Percentiles rank a stretch among this genome's conserved stretches.
phyloP scores from a whole-genome alignment of 2,888 invertebrate species.

The Cloeon dipterum region DNA sequence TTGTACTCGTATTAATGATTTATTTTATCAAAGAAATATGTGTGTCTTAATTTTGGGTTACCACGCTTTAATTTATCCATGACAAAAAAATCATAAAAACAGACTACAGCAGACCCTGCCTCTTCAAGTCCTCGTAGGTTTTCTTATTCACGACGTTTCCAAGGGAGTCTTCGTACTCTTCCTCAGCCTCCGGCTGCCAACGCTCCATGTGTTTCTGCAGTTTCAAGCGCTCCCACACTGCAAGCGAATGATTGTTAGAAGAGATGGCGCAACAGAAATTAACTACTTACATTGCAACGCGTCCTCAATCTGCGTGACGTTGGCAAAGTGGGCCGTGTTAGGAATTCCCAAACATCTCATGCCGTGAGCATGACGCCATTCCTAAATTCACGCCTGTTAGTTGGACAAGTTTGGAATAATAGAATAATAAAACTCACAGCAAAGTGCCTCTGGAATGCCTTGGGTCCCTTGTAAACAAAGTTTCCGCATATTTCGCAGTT shows the following conservation, averaged over 20 bases:
- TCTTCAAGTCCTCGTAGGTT: slow-evolving; percentile 93
- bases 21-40: too few species aligned
- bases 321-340: slow-evolving; percentile 99
- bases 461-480: slow-evolving; percentile 94
- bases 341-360: slow-evolving; percentile 98
- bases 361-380: slow-evolving; percentile 54
- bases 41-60: too few species aligned
- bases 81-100: too few species aligned
- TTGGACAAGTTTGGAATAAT: neutral
- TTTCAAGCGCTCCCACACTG: slow-evolving; percentile 95
- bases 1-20: too few species aligned
- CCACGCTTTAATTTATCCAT: too few species aligned
- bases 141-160: slow-evolving; percentile 98
- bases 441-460: slow-evolving; percentile 98
- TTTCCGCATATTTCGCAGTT: slow-evolving; percentile 99
- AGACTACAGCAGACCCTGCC: slow-evolving; percentile 76
- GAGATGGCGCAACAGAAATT: slow-evolving; percentile 5
- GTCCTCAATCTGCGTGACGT: slow-evolving; percentile 96
- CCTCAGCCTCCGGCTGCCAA: slow-evolving; percentile 91
- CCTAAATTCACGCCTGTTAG: slow-evolving; percentile 17
- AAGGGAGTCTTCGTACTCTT: slow-evolving; percentile 95
- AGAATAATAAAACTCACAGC: slow-evolving; percentile 29
- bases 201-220: slow-evolving; percentile 85
- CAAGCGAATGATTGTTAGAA: too few species aligned
- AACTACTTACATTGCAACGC: slow-evolving; percentile 61